A percentile compares a stretch with the other conserved stretches of the same genome.
phyloP scores from a whole-genome alignment of 2,113 vertebrate species.

The Sus scrofa region T2T-Sscrofa CM000828.6:32517501-32518000 shows the following conservation, averaged over 20 bases:
- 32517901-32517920: no score
- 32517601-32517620: conserved; percentile 7
- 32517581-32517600: conserved; percentile 12
- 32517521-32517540: conserved; percentile 69
- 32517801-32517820: no score
- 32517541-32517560: conserved; percentile 18
- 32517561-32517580: background rate
- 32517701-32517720: background rate
- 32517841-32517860: no score
- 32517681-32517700: background rate
- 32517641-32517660: background rate
- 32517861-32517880: no score
- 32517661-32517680: background rate
- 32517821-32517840: no score
- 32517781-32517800: no score
- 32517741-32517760: no score
- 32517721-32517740: background rate
- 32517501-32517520: conserved; percentile 69
- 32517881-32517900: no score
- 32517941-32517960: no score
- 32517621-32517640: background rate
- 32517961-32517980: no score
- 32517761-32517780: no score
- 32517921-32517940: no score
- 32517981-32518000: background rate